These are phyloP conservation scores for Zaprionus tsacasi DNA, from an alignment of 1,140 invertebrate genomes.

Conservation along the genomic window DNA sequence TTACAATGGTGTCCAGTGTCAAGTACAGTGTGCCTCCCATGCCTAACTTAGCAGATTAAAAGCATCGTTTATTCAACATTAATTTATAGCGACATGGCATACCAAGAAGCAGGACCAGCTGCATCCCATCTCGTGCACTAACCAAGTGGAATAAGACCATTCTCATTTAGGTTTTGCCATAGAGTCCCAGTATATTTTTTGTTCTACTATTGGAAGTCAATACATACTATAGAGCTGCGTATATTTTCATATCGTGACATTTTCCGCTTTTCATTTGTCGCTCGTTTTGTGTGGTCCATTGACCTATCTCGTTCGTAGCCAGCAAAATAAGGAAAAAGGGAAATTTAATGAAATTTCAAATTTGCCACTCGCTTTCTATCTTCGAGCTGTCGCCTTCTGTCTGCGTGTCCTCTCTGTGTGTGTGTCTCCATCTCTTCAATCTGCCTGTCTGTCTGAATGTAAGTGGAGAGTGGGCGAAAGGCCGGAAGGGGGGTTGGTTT, in stretches of 20 bases:
- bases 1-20: conserved; percentile 40
- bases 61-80: conserved; percentile 53
- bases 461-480: neutral
- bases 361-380: conserved; percentile 68
- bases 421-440: conserved; percentile 4
- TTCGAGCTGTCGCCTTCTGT: conserved; percentile 53
- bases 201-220: conserved; percentile 5
- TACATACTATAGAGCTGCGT: neutral
- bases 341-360: conserved; percentile 82
- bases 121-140: conserved; percentile 1
- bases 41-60: conserved; percentile 59
- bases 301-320: neutral
- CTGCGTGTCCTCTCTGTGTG: conserved; percentile 18
- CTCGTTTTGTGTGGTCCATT: neutral
- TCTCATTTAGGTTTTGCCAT: conserved; percentile 57
- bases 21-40: neutral
- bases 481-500: neutral
- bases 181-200: neutral
- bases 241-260: neutral
- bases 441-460: conserved; percentile 14
- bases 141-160: neutral
- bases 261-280: conserved; percentile 8
- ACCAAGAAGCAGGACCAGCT: conserved; percentile 6
- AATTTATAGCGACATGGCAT: conserved; percentile 57
- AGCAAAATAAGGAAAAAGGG: conserved; percentile 56